These are phyloP conservation scores for Drosophila testacea DNA, from an alignment of 2,888 invertebrate species.

Conservation along the genomic window DNA sequence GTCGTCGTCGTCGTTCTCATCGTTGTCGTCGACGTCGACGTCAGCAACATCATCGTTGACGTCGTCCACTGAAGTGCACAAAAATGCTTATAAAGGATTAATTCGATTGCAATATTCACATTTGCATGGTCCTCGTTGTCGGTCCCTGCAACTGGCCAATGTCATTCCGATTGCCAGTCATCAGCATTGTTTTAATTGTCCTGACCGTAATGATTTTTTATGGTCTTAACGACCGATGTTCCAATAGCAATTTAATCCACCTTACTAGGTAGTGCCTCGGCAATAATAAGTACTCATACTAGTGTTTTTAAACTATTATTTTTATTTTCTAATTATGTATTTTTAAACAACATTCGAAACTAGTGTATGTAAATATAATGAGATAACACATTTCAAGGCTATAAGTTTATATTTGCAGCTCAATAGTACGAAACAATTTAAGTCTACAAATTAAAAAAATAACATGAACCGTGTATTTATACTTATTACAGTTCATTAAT, in stretches of 20 bases:
- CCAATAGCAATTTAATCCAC: conserved; percentile 51
- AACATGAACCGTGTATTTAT: too few relatives aligned
- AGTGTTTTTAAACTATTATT: conserved; percentile 2
- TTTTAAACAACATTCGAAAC: neutral
- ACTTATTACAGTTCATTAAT: too few relatives aligned
- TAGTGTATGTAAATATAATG: too few relatives aligned
- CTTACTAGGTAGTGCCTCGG: conserved; percentile 15
- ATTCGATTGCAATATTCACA: conserved; percentile 76
- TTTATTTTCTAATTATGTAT: neutral
- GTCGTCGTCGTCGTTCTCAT: conserved; percentile 18
- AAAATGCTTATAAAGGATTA: conserved; percentile 81
- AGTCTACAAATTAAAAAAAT: too few relatives aligned
- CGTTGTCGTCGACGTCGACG: conserved; percentile 49
- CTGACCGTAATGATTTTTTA: conserved; percentile 58
- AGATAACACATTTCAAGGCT: too few relatives aligned
- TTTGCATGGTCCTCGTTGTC: conserved; percentile 26
- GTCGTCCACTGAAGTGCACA: conserved; percentile 65
- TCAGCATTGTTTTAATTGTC: conserved; percentile 68
- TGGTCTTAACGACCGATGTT: conserved; percentile 32
- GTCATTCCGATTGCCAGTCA: conserved; percentile 11
- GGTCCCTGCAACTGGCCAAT: conserved; percentile 18
- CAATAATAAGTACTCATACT: conserved; percentile 6
- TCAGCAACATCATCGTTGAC: conserved; percentile 44
- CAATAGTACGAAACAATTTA: too few relatives aligned
- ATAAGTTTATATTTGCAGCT: too few relatives aligned